Base-by-base conservation (phyloP, 1,140 invertebrate species). In the Eurytemora carolleeae region DNA sequence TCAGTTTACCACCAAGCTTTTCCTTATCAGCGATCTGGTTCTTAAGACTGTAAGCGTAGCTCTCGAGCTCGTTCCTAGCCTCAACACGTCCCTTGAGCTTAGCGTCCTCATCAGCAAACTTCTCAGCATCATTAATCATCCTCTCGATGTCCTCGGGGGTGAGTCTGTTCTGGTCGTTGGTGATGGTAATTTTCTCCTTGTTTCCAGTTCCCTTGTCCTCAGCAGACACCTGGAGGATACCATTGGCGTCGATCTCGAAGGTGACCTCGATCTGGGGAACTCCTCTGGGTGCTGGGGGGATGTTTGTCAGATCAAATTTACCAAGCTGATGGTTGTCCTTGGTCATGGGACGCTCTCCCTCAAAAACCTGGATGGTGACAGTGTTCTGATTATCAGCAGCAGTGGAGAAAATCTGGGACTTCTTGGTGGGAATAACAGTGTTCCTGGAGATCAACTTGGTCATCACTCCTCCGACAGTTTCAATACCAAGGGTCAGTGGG, bases 401-500 rank as follows among this genome's bases (percentile, higher is more conserved):
- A 12, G 95, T 99, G 0, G 92, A 96, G 81, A 99, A 99, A 67
- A 98, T 93, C 71, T 98, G 94, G 2, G 91, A 94, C 71, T 99
- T 98, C 77, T 98, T 98, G n/a, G 94, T 98, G 18, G 95, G 95
- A 68, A 99, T 98, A 57, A 80, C 78, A 24, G 79, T 80, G 70
- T 98, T 99, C 69, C 95, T 74, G 59, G 89, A 84, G 71, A 98
- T 98, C 22, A 99, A 78, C 73, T 98, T 98, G 64, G 95, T 98
- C 95, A 99, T 98, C 15, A 99, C 93, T 65, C 95, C 95, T 64
- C 95, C 95, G 62, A 98, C 94, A 64, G 95, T 98, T 77, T 99
- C 95, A 71, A 98, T 99, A 67, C 95, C 95, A 81, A 98, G 82
- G 62, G 95, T 98, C 55, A 98, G 76, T 67, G 95, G 95, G 70